Conservation (phyloP, 2,113 vertebrate species). For the Cololabis saira region DNA sequence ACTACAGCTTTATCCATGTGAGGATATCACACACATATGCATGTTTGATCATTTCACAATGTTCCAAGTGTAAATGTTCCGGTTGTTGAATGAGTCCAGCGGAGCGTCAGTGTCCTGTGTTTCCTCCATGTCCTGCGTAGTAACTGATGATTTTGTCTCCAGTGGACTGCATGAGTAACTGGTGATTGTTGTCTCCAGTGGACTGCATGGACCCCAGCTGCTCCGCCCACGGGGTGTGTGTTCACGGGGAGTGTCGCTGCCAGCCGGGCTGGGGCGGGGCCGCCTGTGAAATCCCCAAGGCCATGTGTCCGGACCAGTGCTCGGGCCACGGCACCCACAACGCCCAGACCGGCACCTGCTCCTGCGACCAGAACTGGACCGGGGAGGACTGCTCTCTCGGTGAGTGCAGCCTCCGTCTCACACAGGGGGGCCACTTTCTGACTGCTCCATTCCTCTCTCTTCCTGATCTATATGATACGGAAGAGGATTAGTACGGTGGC, state of each 20-base stretch:
- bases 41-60: too few species aligned
- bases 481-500: too few species aligned
- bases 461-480: too few species aligned
- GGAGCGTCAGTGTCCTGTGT: not conserved
- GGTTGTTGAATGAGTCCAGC: too few species aligned
- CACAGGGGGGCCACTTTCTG: not conserved
- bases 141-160: not conserved
- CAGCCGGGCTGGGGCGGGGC: constrained; percentile 92
- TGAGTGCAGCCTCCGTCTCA: constrained; percentile 63
- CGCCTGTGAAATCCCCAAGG: constrained; percentile 95
- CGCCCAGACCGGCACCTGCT: constrained; percentile 90
- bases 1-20: too few species aligned
- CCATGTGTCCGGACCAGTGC: constrained; percentile 96
- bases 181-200: too few species aligned
- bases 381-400: constrained; percentile 95
- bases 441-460: too few species aligned
- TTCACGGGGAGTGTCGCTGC: constrained; percentile 96
- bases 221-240: constrained; percentile 91
- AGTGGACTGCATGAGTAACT: too few species aligned
- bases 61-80: too few species aligned
- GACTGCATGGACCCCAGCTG: constrained; percentile 96
- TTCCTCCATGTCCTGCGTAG: not conserved
- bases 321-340: constrained; percentile 95
- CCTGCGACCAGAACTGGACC: constrained; percentile 95
- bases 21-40: too few species aligned